phyloP scores from a whole-genome alignment of 92 coral and sea anemone species.

The Hydrozoanthus gracilis region DNA sequence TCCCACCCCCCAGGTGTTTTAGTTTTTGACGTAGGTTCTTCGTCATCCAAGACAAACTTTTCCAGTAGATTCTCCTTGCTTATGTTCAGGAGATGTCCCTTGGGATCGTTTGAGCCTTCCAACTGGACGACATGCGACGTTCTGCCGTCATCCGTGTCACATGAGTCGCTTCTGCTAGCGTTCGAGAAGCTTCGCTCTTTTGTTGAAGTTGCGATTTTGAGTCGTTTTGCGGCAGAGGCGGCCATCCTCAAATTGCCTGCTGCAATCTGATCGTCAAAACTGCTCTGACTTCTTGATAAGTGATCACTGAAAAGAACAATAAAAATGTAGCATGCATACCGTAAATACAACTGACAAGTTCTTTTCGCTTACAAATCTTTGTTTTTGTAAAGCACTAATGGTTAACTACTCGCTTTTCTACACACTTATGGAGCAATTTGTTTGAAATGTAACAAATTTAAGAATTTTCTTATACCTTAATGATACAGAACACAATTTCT shows the following conservation, averaged over 20 bases:
- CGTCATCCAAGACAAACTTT: slow-evolving; percentile 52
- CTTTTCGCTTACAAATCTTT: no score
- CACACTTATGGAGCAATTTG: no score
- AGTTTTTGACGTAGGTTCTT: not conserved
- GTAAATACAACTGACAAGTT: no score
- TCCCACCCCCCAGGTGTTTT: not conserved
- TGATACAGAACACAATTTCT: no score
- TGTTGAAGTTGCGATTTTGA: not conserved
- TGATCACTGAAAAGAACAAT: not conserved
- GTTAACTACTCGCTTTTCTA: no score
- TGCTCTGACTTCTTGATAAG: not conserved
- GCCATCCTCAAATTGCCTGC: not conserved
- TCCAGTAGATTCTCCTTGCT: slow-evolving; percentile 24
- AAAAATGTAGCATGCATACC: no score
- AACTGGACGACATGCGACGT: not conserved
- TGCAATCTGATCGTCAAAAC: not conserved
- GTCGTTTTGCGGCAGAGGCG: not conserved
- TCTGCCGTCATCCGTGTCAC: not conserved
- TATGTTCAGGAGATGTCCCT: slow-evolving; percentile 21
- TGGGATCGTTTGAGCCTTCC: not conserved
- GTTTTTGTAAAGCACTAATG: no score
- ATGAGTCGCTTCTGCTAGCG: not conserved
- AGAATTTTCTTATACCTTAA: no score
- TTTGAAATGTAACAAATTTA: no score
- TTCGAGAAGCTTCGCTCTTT: not conserved